These are phyloP conservation scores for Oxytorus armatus DNA, from an alignment of 2,888 invertebrate species.

Conservation along the genomic window DNA sequence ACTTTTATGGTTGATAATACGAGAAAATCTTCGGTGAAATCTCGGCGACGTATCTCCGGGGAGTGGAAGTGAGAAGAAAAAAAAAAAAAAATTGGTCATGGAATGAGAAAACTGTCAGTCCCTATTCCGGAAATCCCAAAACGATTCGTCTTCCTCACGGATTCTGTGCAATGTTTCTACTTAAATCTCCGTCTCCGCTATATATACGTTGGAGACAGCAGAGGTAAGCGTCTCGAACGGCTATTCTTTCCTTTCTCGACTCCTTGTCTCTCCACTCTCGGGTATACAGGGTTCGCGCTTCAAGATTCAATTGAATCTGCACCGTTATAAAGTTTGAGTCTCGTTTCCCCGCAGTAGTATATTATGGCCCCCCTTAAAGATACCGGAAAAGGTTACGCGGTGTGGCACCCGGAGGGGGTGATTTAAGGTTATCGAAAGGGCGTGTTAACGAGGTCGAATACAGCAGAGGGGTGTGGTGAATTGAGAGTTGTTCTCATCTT, in stretches of 20 bases:
- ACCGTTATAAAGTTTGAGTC: constrained; percentile 69
- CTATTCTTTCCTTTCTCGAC: constrained; percentile 21
- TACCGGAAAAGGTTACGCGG: constrained; percentile 20
- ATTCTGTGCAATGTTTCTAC: constrained; percentile 55
- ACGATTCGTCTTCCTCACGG: constrained; percentile 63
- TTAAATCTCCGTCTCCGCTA: constrained; percentile 36
- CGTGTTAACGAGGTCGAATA: constrained; percentile 67
- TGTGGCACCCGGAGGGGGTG: constrained; percentile 54
- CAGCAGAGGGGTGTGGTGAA: constrained; percentile 22
- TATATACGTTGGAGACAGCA: constrained; percentile 5
- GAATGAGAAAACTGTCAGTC: constrained; percentile 58
- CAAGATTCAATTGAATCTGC: constrained; percentile 73
- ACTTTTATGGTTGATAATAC: constrained; percentile 29
- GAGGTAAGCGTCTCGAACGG: constrained; percentile 31
- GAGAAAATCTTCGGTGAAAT: constrained; percentile 49
- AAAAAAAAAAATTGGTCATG: constrained; percentile 27
- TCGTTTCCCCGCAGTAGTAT: constrained; percentile 56
- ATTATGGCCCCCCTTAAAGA: constrained; percentile 2
- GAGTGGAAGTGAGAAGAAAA: constrained; percentile 20
- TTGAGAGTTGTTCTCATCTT: constrained; percentile 22
- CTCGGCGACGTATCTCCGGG: constrained; percentile 20
- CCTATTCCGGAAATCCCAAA: constrained; percentile 48
- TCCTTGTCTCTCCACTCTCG: constrained; percentile 53
- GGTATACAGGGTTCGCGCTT: constrained; percentile 30
- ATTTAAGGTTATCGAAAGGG: constrained; percentile 73